Conservation (phyloP, 1,140 invertebrate species). For the Cotesia glomerata region DNA sequence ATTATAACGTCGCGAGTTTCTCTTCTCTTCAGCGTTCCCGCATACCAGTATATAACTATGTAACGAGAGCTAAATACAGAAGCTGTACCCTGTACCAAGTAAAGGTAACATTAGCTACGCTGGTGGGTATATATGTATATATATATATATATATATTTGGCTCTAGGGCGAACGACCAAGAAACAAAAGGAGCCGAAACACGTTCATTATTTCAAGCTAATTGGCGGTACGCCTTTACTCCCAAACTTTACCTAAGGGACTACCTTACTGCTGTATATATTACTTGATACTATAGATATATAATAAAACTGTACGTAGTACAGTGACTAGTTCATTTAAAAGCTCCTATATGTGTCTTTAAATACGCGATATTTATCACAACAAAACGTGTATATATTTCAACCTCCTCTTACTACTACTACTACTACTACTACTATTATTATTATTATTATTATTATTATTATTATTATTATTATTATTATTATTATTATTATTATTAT, state of each 20-base stretch:
- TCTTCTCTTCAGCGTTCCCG: constrained; percentile 34
- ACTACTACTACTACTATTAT: no score
- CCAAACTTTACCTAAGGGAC: constrained; percentile 10
- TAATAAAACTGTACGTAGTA: not conserved
- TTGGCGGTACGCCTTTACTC: constrained; percentile 58
- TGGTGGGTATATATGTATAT: not conserved
- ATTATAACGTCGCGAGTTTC: constrained; percentile 42
- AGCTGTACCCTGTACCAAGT: no score
- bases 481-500: no score
- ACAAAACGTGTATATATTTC: not conserved
- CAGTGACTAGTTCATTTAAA: not conserved
- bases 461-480: no score
- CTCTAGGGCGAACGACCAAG: constrained; percentile 54
- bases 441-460: no score
- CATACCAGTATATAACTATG: constrained; percentile 28
- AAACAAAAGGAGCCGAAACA: constrained; percentile 62
- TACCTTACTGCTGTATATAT: constrained; percentile 13
- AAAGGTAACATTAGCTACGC: constrained; percentile 36
- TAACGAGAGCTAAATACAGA: not conserved
- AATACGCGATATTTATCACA: not conserved
- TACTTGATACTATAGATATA: not conserved
- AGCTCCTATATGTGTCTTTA: not conserved
- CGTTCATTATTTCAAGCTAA: constrained; percentile 66
- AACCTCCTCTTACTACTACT: not conserved
- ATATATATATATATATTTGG: constrained; percentile 13